A percentile compares a stretch with the other conserved stretches of the same genome.
Conservation (phyloP, 2,888 invertebrate species). For the Idaea straminata region DNA sequence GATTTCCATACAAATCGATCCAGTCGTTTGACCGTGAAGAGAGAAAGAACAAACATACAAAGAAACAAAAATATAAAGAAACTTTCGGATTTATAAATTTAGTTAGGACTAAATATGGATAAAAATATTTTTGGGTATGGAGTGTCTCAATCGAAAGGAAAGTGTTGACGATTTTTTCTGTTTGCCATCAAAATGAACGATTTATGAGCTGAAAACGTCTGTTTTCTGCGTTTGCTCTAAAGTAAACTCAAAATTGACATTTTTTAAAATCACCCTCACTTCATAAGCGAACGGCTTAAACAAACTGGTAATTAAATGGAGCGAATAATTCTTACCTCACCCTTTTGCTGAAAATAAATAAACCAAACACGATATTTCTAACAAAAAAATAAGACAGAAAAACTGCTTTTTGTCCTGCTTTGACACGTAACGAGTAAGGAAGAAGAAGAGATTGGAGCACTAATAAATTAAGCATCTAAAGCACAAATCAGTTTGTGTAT, state of each 20-base stretch:
- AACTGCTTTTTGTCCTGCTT: neutral
- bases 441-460: neutral
- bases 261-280: neutral
- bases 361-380: neutral
- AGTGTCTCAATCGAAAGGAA: too few species aligned
- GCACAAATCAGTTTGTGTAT: neutral
- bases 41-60: too few species aligned
- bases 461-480: neutral
- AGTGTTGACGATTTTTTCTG: too few species aligned
- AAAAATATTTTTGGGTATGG: too few species aligned
- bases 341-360: neutral
- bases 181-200: too few species aligned
- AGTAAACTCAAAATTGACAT: neutral
- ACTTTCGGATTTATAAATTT: too few species aligned
- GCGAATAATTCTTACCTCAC: conserved; percentile 2
- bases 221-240: too few species aligned
- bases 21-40: too few species aligned
- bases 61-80: too few species aligned
- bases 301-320: conserved; percentile 5
- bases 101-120: too few species aligned
- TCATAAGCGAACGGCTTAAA: conserved; percentile 5
- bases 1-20: too few species aligned
- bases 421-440: neutral
- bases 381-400: neutral
- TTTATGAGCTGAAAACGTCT: too few species aligned